These are phyloP conservation scores for Dermolepida albohirtum DNA, from an alignment of 2,888 invertebrate species.

Conservation along the genomic window DNA sequence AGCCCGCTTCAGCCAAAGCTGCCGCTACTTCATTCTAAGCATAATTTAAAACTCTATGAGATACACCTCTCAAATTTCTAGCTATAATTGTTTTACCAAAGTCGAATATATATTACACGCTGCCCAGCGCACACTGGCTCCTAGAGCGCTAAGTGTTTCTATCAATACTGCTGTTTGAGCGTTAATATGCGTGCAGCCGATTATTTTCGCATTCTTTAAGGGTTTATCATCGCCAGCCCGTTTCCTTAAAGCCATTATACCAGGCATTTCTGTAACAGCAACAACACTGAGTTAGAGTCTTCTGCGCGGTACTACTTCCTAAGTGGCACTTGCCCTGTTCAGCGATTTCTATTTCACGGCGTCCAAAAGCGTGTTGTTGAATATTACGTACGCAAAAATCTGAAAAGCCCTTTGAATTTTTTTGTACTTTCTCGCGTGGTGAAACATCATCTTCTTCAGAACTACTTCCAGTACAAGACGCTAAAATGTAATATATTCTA, in stretches of 20 bases:
- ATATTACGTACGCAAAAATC: slow-evolving; percentile 97
- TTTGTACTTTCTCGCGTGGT: slow-evolving; percentile 92
- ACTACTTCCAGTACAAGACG: slow-evolving; percentile 80
- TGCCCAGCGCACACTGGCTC: slow-evolving; percentile 95
- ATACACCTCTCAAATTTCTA: slow-evolving; percentile 5
- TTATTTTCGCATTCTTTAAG: slow-evolving; percentile 91
- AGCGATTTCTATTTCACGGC: slow-evolving; percentile 97
- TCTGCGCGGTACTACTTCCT: background rate
- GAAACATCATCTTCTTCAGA: slow-evolving; percentile 95
- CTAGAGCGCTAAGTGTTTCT: slow-evolving; percentile 88
- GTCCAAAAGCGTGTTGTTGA: slow-evolving; percentile 91
- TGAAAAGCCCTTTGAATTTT: slow-evolving; percentile 83
- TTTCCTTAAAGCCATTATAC: slow-evolving; percentile 93
- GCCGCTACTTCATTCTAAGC: slow-evolving; percentile 95
- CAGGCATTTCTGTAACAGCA: slow-evolving; percentile 87
- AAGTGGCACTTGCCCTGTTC: slow-evolving; percentile 78
- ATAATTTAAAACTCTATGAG: slow-evolving; percentile 39
- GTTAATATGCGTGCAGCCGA: slow-evolving; percentile 98
- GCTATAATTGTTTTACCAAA: slow-evolving; percentile 68
- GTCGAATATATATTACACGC: slow-evolving; percentile 99
- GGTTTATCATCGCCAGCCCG: slow-evolving; percentile 95
- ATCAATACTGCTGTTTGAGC: slow-evolving; percentile 97
- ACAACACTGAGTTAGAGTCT: background rate
- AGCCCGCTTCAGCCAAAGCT: slow-evolving; percentile 90
- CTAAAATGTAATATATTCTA: slow-evolving; percentile 50